Evolutionary conservation across 1,140 invertebrate species (phyloP).

Genomic region (Bombus superbus): DNA sequence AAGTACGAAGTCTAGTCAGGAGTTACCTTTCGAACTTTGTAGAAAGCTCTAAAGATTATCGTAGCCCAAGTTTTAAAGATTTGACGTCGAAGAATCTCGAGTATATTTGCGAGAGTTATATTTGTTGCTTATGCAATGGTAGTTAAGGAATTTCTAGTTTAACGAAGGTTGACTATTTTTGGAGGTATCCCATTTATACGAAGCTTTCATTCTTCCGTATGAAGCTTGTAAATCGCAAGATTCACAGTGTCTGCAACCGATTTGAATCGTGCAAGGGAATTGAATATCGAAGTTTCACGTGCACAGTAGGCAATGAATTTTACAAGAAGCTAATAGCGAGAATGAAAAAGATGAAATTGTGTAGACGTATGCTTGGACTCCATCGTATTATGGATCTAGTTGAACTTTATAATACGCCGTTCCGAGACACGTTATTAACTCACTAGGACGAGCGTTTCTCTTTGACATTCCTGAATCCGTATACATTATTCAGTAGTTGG

Average conservation of each 20-base stretch:
- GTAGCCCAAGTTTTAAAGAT: not conserved
- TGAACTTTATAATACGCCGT: not conserved
- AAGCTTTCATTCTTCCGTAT: not conserved
- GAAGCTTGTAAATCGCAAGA: not conserved
- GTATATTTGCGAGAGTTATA: not conserved
- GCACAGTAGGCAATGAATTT: not conserved
- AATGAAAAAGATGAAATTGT: not conserved
- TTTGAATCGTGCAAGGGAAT: not conserved
- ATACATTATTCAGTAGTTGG: not conserved
- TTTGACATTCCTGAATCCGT: conserved; percentile 7
- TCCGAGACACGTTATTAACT: not conserved
- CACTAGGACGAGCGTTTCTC: not conserved
- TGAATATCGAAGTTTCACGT: not conserved
- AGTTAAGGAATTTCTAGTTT: not conserved
- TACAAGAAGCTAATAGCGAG: not conserved
- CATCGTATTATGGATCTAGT: not conserved
- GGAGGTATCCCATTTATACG: not conserved
- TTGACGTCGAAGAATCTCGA: not conserved
- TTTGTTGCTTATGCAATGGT: not conserved
- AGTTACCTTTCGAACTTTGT: not conserved
- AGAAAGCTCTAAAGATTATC: no score
- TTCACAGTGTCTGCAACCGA: not conserved
- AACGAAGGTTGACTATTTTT: not conserved
- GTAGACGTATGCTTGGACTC: not conserved
- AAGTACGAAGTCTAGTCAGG: no score